phyloP scores from a whole-genome alignment of 2,113 vertebrate species.

The Elachura formosa region DNA sequence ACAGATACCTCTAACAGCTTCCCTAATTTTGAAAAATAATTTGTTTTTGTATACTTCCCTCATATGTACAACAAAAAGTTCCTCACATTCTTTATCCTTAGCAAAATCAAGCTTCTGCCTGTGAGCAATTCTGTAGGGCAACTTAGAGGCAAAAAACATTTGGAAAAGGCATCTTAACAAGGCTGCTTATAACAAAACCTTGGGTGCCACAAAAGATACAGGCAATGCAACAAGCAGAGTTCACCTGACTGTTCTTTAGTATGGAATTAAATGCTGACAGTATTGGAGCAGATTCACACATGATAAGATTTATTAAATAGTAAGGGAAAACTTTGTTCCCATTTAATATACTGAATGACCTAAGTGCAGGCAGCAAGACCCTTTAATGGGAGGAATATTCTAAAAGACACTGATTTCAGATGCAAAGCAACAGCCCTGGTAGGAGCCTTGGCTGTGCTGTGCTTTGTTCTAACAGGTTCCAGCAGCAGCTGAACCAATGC shows the following conservation, averaged over 20 bases:
- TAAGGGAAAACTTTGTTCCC: neutral
- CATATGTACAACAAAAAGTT: too few relatives aligned
- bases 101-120: neutral
- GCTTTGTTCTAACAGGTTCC: constrained; percentile 36
- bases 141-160: neutral
- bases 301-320: neutral
- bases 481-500: neutral
- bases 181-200: neutral
- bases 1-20: neutral
- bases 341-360: constrained; percentile 22
- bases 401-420: constrained; percentile 16
- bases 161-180: neutral
- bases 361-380: neutral
- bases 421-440: neutral
- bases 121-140: neutral
- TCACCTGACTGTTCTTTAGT: neutral
- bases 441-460: neutral
- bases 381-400: constrained; percentile 14
- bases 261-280: neutral
- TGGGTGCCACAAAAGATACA: neutral
- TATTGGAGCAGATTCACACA: neutral
- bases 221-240: neutral
- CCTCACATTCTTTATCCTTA: neutral
- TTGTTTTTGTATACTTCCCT: neutral
- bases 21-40: neutral